Base-by-base conservation (phyloP, 2,113 vertebrate species). In the Sinosuthora webbiana region DNA sequence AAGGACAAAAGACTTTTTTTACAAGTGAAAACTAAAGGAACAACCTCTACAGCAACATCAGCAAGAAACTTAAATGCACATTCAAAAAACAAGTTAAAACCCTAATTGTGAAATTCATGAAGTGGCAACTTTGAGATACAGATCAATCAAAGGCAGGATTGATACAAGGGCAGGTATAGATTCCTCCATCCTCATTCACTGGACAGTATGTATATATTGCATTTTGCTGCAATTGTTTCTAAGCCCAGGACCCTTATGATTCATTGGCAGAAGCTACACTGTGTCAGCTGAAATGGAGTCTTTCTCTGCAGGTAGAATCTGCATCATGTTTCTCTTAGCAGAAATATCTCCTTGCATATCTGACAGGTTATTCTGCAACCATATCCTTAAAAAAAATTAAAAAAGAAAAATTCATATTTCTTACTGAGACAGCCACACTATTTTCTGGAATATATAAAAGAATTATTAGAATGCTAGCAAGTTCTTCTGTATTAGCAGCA, bases 101-200 rank as follows among this genome's bases (percentile, higher is more conserved):
- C 82, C 76, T 96, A 89, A 70, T 65, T 69, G 84, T 64, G 53
- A 93, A 96, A 78, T 67, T 85, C 87, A 85, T 90, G 92, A 87
- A 91, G 74, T 53, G 65, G 87, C 64, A 97, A 80, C 73, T 88
- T 95, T 81, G 69, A 78, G 73, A 57, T 62, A 15, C 39, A 33
- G 57, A 95, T 95, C 90, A 96, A 70, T 96, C 90, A 95, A 93
- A 93, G 18, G 15, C 45, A 92, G 68, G 78, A 82, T 45, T 96
- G 86, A 60, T 89, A 79, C 41, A 74, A 80, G 65, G 25, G 39
- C 76, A 94, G 50, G 24, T 94, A 94, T 87, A 93, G 92, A 94
- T 83, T 71, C 53, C 23, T 87, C 53, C 23, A 60, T 76, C 50
- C 57, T 81, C 42, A 56, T 85, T 87, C 4, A 2, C 41, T 67